Conservation (phyloP, 1,140 invertebrate species). For the Leucophenga varia region DNA sequence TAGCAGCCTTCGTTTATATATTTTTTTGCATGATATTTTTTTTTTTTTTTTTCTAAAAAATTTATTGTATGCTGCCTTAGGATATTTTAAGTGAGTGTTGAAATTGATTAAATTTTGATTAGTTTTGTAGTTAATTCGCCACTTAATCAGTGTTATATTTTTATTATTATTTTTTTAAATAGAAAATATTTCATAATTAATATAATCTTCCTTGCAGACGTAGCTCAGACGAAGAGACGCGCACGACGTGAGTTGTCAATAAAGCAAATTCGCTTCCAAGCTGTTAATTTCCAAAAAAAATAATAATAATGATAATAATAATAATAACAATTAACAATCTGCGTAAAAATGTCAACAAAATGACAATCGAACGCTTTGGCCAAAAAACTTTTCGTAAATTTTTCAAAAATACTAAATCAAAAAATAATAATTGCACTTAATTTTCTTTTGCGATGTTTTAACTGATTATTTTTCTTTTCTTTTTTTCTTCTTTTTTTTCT, state of each 20-base stretch:
- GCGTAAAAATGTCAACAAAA: not conserved
- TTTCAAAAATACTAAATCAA: no score
- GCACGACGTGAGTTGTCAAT: conserved; percentile 49
- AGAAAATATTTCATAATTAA: not conserved
- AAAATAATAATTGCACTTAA: conserved; percentile 1
- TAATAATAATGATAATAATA: no score
- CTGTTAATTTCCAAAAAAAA: no score
- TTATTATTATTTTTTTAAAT: conserved; percentile 1
- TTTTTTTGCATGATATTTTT: no score
- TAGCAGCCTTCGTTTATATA: no score
- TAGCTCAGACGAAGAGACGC: conserved; percentile 49
- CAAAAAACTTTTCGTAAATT: not conserved
- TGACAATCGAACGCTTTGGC: conserved; percentile 26
- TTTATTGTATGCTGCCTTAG: conserved; percentile 31
- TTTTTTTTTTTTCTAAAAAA: no score
- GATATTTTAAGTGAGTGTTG: conserved; percentile 34
- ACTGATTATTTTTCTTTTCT: conserved; percentile 1
- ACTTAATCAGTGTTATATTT: not conserved
- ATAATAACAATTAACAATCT: no score
- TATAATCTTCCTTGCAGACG: conserved; percentile 26
- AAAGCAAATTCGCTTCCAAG: no score
- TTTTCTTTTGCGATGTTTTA: not conserved
- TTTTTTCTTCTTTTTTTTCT: conserved; percentile 1
- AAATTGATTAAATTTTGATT: no score
- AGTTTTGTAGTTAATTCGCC: no score